These are phyloP conservation scores for Mesitornis unicolor DNA, from an alignment of 2,113 vertebrate genomes.

Conservation along the genomic window DNA sequence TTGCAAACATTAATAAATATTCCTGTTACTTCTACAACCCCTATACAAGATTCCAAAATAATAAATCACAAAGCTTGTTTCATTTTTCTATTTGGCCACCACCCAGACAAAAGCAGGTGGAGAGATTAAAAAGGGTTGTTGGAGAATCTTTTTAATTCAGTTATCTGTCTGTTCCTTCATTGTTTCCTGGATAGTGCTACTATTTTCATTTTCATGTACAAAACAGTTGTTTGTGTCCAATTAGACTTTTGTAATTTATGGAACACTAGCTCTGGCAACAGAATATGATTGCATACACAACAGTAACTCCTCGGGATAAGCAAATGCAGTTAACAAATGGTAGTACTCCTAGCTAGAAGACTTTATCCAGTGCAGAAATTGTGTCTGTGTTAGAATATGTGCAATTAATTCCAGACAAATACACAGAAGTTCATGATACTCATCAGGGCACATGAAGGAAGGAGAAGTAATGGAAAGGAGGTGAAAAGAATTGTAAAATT, in stretches of 20 bases:
- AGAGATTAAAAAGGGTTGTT: background rate
- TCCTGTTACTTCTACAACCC: background rate
- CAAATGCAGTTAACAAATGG: background rate
- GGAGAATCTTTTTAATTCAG: background rate
- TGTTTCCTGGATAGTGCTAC: background rate
- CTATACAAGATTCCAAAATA: background rate
- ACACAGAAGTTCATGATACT: background rate
- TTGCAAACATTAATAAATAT: slow-evolving; percentile 40
- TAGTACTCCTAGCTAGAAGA: background rate
- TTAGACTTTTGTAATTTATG: background rate
- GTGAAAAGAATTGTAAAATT: background rate
- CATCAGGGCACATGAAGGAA: background rate
- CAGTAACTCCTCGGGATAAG: background rate
- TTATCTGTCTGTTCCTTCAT: background rate
- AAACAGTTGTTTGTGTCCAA: background rate
- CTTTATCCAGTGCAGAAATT: background rate
- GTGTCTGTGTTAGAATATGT: background rate
- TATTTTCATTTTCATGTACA: background rate
- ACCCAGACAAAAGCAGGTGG: background rate
- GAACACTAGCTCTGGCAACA: background rate
- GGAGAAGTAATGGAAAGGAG: background rate
- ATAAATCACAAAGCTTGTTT: slow-evolving; percentile 12
- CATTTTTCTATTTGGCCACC: background rate
- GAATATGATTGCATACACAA: background rate
- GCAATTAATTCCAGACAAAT: background rate